These are phyloP conservation scores for Mesembrinibis cayennensis DNA, from an alignment of 2,113 vertebrate species.

Conservation along the genomic window DNA sequence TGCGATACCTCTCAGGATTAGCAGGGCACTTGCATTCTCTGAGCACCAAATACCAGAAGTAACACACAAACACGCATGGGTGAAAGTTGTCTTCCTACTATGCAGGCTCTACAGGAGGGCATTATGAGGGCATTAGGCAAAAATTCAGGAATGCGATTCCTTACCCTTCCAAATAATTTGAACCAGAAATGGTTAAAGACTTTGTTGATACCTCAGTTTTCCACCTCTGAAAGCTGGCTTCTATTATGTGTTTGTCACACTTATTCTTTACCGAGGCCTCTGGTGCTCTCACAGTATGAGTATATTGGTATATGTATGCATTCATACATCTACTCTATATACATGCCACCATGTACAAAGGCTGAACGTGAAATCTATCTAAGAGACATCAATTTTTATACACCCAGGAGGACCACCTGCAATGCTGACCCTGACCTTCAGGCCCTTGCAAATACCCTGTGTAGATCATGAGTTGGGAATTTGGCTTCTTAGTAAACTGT, in stretches of 20 bases:
- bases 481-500: background rate
- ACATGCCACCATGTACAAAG: background rate
- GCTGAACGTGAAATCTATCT: background rate
- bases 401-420: background rate
- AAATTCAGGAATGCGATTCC: background rate
- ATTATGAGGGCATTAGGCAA: background rate
- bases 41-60: background rate
- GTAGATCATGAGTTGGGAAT: background rate
- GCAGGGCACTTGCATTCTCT: background rate
- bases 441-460: background rate
- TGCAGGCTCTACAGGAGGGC: background rate
- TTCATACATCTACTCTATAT: background rate
- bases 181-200: background rate
- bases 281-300: background rate
- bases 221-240: background rate
- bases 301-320: background rate
- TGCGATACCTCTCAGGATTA: background rate
- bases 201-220: background rate
- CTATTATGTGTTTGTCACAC: background rate
- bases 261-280: background rate
- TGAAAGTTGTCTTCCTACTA: background rate
- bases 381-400: background rate
- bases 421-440: background rate
- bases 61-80: background rate
- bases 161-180: background rate